A percentile compares a stretch with the other conserved stretches of the same genome.
phyloP scores from a whole-genome alignment of 2,888 invertebrate species.

The Callimorpha dominula region DNA sequence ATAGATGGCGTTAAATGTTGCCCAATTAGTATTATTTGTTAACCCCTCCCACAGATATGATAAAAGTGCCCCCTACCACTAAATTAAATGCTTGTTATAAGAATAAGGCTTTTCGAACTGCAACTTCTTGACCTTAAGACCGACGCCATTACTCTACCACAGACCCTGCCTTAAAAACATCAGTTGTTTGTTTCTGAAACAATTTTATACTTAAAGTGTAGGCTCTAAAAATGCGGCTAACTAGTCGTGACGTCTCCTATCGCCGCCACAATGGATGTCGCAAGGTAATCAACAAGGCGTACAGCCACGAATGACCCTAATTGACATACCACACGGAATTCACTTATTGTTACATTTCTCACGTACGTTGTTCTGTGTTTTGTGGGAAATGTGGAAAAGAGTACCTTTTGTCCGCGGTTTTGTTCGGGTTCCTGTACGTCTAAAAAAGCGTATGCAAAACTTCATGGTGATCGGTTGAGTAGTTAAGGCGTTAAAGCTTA shows the following conservation, averaged over 20 bases:
- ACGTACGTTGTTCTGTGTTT: constrained; percentile 19
- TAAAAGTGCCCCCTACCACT: neutral
- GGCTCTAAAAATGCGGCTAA: neutral
- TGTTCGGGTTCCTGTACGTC: neutral
- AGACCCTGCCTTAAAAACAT: neutral
- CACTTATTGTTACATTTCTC: constrained; percentile 26
- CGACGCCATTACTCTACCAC: too few relatives aligned
- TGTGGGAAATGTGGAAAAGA: constrained; percentile 4
- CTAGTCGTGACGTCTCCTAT: constrained; percentile 27
- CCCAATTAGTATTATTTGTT: neutral
- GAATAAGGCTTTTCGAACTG: neutral
- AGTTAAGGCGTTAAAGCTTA: too few relatives aligned
- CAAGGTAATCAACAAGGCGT: constrained; percentile 30
- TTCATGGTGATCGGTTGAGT: too few relatives aligned
- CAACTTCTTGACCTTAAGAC: too few relatives aligned
- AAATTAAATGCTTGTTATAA: neutral
- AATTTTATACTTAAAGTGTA: neutral
- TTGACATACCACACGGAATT: constrained; percentile 54
- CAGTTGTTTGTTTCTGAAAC: neutral
- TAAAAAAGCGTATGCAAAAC: too few relatives aligned
- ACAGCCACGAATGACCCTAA: constrained; percentile 51
- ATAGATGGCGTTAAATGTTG: neutral
- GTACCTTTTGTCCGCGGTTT: neutral
- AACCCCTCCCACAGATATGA: neutral
- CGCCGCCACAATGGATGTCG: constrained; percentile 43